Conservation (phyloP, 2,113 vertebrate species). For the Fulica atra region DNA sequence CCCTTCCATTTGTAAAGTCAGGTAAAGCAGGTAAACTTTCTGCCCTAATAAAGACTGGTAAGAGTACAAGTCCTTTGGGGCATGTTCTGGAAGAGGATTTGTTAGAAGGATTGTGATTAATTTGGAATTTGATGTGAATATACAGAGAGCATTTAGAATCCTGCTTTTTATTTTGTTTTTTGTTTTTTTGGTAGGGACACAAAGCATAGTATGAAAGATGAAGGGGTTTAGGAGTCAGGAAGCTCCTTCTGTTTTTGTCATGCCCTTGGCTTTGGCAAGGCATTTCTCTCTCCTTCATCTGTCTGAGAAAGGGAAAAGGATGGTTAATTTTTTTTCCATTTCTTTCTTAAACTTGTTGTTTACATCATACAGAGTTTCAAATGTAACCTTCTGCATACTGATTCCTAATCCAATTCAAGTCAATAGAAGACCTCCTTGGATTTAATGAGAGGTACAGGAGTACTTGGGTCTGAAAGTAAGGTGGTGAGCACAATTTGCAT, state of each 20-base stretch:
- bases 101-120: background rate
- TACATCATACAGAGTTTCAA: background rate
- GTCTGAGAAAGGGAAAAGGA: background rate
- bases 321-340: background rate
- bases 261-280: background rate
- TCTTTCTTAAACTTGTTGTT: background rate
- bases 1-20: background rate
- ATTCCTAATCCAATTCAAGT: background rate
- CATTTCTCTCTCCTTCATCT: background rate
- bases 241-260: background rate
- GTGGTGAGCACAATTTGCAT: background rate
- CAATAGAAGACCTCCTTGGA: background rate
- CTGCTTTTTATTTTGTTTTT: too few relatives aligned
- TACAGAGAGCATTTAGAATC: background rate
- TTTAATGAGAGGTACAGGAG: background rate
- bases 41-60: background rate
- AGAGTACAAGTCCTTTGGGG: background rate
- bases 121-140: background rate
- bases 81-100: background rate
- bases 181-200: background rate
- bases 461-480: background rate
- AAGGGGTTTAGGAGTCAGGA: background rate
- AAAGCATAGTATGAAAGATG: background rate
- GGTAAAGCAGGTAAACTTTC: background rate
- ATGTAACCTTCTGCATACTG: background rate